Evolutionary conservation across 2,797 vertebrate species (phyloP).

Genomic region (Pseudochromis fuscus): DNA sequence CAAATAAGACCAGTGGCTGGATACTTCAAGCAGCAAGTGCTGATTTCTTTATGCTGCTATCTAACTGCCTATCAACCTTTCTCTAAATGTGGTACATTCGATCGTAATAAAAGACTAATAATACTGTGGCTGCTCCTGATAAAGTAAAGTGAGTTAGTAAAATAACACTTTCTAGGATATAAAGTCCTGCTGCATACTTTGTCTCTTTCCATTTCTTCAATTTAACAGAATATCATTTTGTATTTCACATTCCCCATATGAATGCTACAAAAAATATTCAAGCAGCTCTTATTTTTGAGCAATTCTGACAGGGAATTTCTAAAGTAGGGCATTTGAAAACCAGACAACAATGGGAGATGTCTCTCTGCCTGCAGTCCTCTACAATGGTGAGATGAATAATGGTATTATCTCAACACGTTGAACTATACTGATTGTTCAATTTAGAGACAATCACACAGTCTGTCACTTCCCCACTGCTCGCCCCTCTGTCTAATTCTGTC

Average conservation of each 20-base stretch:
- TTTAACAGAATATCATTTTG: slow-evolving; percentile 34
- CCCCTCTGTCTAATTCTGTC: slow-evolving; percentile 58
- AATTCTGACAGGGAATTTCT: slow-evolving; percentile 50
- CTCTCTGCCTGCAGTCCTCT: slow-evolving; percentile 51
- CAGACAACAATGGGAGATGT: slow-evolving; percentile 67
- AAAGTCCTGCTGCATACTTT: slow-evolving; percentile 16
- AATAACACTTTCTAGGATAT: slow-evolving; percentile 15
- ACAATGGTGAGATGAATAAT: slow-evolving; percentile 69
- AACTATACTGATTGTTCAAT: slow-evolving; percentile 76
- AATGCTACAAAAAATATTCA: slow-evolving; percentile 22
- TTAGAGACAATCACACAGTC: slow-evolving; percentile 76
- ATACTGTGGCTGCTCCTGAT: not conserved
- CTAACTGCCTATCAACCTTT: not conserved
- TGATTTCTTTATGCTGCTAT: not conserved
- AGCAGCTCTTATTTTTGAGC: slow-evolving; percentile 40
- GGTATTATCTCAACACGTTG: slow-evolving; percentile 70
- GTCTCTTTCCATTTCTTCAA: slow-evolving; percentile 29
- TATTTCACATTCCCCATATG: slow-evolving; percentile 45
- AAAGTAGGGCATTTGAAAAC: slow-evolving; percentile 70
- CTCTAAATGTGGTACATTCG: not conserved
- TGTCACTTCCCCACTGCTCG: slow-evolving; percentile 63
- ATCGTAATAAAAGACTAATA: slow-evolving; percentile 10
- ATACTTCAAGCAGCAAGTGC: not conserved
- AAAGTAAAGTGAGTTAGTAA: slow-evolving; percentile 11
- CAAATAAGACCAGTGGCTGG: not conserved